These are phyloP conservation scores for Rhagophthalmus giganteus DNA, from an alignment of 2,888 invertebrate species.

Conservation along the genomic window DNA sequence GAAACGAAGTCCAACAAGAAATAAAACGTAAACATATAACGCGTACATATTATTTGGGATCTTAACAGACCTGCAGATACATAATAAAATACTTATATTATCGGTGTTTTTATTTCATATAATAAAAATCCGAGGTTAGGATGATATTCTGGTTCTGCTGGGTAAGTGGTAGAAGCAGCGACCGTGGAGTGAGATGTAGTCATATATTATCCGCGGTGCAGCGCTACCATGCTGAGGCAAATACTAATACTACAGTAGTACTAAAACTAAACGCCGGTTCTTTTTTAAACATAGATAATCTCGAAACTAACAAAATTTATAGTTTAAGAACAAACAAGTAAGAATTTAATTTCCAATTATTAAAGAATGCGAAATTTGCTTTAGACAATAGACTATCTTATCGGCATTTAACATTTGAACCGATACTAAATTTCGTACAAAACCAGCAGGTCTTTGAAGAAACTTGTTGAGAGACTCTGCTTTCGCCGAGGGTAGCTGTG, in stretches of 20 bases:
- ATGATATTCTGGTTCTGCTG: constrained; percentile 30
- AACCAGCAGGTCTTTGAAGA: neutral
- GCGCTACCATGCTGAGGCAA: constrained; percentile 42
- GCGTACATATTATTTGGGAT: constrained; percentile 9
- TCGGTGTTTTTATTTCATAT: constrained; percentile 32
- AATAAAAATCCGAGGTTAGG: constrained; percentile 34
- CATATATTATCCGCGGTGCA: constrained; percentile 40
- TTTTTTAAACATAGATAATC: no score
- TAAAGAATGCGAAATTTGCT: no score
- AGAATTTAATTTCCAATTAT: no score
- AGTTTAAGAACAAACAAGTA: no score
- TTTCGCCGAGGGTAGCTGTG: constrained; percentile 43
- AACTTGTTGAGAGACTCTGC: constrained; percentile 39
- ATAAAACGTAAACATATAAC: constrained; percentile 8
- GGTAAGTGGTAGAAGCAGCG: constrained; percentile 32
- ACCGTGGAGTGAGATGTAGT: constrained; percentile 41
- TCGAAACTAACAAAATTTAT: no score
- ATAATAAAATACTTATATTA: constrained; percentile 27
- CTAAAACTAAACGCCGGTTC: no score
- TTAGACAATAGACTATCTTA: no score
- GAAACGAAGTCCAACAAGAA: constrained; percentile 5
- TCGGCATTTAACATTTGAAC: no score
- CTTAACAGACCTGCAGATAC: constrained; percentile 21
- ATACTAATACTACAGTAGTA: constrained; percentile 31
- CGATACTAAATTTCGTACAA: no score